Evolutionary conservation across 1,140 invertebrate genomes (phyloP), one percentile per base, ranked within the genome.

Genomic region (Listronotus bonariensis): DNA sequence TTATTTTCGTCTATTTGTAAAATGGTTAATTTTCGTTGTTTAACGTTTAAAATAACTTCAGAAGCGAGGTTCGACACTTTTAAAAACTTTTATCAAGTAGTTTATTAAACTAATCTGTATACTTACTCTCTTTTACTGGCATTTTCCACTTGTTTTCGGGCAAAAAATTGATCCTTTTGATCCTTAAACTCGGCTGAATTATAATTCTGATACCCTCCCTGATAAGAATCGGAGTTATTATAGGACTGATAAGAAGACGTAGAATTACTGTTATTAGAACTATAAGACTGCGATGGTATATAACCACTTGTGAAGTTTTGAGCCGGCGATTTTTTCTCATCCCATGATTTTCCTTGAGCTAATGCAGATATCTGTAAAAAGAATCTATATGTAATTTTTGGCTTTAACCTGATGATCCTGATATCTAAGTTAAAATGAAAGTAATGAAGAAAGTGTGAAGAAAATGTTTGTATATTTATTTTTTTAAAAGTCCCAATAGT

Each of bases 261-360:
- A 32, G 66, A 71, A 58, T 63, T 51, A 45, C 58, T 71, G 31
- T 62, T 67, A 18, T 63, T 65, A 18, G 67, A 62, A 32, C 56
- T 70, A 53, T 72, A 69, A 40, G 54, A 71, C 51, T 71, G 73
- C 9, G 66, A 62, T n/a, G 67, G 32, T 42, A 75, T 67, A 18
- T 74, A 72, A 51, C 69, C 71, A 36, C 73, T 78, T 52, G 78
- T 76, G 74, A 82, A 87, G 77, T 85, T 86, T 72, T 81, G 83
- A 46, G 89, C 88, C 43, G 86, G 80, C 1, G 92, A 90, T 45
- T 85, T 88, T 54, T 86, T 84, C 68, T 88, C 87, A 72, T 88
- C 82, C 97, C 97, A 99, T 36, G 82, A 68, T 72, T 89, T 88
- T 26, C 96, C 96, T 80, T 92, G 90, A 14, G 96, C 92, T 75